Evolutionary conservation across 2,888 invertebrate species (phyloP).

Genomic region (Carpatolechia fugitivella): DNA sequence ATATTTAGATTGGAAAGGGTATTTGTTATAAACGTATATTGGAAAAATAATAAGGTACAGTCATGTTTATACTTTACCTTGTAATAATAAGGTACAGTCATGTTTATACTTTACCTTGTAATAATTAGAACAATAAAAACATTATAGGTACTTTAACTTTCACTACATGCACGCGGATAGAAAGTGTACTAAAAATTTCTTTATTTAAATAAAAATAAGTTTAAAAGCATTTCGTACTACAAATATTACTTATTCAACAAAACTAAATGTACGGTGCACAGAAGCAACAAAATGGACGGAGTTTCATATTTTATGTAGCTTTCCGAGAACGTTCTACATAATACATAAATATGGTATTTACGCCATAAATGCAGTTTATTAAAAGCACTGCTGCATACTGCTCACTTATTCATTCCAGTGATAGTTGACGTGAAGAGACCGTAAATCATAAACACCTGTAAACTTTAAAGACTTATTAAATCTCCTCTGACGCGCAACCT

Average conservation of each 20-base stretch:
- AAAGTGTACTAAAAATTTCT: too few relatives aligned
- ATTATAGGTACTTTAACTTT: too few relatives aligned
- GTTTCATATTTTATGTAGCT: conserved; percentile 9
- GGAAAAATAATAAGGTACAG: too few relatives aligned
- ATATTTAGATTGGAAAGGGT: too few relatives aligned
- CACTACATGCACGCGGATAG: too few relatives aligned
- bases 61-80: too few relatives aligned
- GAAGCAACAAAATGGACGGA: not conserved
- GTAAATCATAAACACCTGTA: conserved; percentile 53
- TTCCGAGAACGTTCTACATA: not conserved
- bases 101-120: too few relatives aligned
- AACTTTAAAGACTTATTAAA: conserved; percentile 42
- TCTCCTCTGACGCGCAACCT: conserved; percentile 19
- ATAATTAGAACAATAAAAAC: too few relatives aligned
- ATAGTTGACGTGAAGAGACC: conserved; percentile 45
- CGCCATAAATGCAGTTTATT: conserved; percentile 31
- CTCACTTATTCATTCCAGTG: conserved; percentile 36
- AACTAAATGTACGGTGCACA: not conserved
- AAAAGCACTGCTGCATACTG: conserved; percentile 31
- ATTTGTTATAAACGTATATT: too few relatives aligned
- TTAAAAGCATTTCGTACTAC: not conserved
- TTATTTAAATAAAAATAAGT: not conserved
- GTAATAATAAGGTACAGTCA: too few relatives aligned
- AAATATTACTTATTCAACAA: not conserved
- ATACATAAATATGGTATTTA: conserved; percentile 8